Percentiles rank a stretch among this genome's conserved stretches.
phyloP scores from a whole-genome alignment of 2,113 vertebrate species.

The Amblyornis subalaris region DNA sequence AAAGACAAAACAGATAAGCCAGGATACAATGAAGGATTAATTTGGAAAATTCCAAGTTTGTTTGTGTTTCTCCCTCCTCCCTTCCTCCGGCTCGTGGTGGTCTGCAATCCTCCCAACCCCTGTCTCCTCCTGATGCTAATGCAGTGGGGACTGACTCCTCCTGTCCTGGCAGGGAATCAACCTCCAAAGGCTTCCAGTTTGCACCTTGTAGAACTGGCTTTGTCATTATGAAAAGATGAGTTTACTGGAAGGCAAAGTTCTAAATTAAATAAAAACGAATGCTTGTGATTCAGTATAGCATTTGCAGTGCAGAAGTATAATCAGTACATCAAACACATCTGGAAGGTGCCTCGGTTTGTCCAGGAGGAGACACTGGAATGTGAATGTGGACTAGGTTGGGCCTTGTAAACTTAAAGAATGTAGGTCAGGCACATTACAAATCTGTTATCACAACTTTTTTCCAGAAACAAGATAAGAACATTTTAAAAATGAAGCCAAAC shows the following conservation, averaged over 20 bases:
- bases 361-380: conserved; percentile 12
- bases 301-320: not conserved
- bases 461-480: conserved; percentile 23
- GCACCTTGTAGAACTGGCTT: not conserved
- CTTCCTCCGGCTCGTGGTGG: not conserved
- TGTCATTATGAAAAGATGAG: not conserved
- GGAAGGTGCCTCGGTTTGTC: not conserved
- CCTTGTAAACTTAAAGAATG: not conserved
- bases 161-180: not conserved
- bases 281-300: not conserved
- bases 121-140: not conserved
- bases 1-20: not conserved
- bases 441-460: conserved; percentile 9
- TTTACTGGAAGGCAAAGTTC: not conserved
- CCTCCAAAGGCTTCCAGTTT: not conserved
- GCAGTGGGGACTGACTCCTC: not conserved
- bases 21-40: not conserved
- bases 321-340: not conserved
- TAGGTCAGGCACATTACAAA: not conserved
- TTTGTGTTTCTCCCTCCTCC: not conserved
- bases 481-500: not conserved
- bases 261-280: not conserved
- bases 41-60: not conserved
- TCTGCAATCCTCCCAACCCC: not conserved
- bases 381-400: not conserved